phyloP scores from a whole-genome alignment of 2,888 invertebrate genomes.

The Drosophila robusta region DNA sequence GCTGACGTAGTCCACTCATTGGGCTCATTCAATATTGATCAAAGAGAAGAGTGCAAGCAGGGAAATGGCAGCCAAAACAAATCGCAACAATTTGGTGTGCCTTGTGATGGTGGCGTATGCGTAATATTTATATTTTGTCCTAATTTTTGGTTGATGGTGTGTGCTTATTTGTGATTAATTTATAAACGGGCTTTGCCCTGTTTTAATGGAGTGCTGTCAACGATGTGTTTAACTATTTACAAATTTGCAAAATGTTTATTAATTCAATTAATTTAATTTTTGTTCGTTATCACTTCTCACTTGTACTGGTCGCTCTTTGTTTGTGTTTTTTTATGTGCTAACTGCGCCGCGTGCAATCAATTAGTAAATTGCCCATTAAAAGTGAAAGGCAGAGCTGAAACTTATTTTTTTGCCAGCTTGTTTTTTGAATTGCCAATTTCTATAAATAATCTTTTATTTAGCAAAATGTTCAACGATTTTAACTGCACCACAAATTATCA shows the following conservation, averaged over 20 bases:
- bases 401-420: slow-evolving; percentile 5
- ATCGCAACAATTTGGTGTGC: slow-evolving; percentile 14
- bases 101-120: slow-evolving; percentile 63
- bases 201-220: neutral
- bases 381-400: slow-evolving; percentile 11
- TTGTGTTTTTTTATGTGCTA: slow-evolving; percentile 24
- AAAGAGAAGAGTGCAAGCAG: slow-evolving; percentile 28
- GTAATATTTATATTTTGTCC: slow-evolving; percentile 58
- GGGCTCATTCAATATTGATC: slow-evolving; percentile 82
- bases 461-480: neutral
- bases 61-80: slow-evolving; percentile 11
- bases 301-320: slow-evolving; percentile 11
- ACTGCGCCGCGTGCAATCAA: slow-evolving; percentile 45
- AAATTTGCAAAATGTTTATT: slow-evolving; percentile 17
- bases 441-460: slow-evolving; percentile 15
- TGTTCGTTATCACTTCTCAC: slow-evolving; percentile 25
- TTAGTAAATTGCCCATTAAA: slow-evolving; percentile 32
- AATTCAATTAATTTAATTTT: slow-evolving; percentile 5
- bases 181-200: slow-evolving; percentile 15
- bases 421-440: slow-evolving; percentile 1
- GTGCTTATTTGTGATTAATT: slow-evolving; percentile 10
- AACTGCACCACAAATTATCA: slow-evolving; percentile 18
- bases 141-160: slow-evolving; percentile 22
- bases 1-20: slow-evolving; percentile 85
- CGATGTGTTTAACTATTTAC: slow-evolving; percentile 7